Conservation (phyloP, 1,140 invertebrate genomes). For the Megathymus violae region DNA sequence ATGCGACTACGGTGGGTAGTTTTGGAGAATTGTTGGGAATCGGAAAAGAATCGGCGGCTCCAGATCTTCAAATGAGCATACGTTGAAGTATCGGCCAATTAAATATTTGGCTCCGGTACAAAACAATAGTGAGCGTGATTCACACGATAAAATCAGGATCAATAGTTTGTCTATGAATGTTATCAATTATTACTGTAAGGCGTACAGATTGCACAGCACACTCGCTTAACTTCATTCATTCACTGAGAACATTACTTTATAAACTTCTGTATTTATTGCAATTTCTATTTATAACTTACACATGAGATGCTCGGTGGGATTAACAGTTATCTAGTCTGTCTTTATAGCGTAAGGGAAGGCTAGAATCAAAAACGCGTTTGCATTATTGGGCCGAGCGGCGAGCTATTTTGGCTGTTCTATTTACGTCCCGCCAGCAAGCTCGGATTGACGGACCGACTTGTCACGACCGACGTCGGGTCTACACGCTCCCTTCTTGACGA, state of each 20-base stretch:
- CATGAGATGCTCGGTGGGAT: slow-evolving; percentile 36
- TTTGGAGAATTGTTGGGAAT: slow-evolving; percentile 41
- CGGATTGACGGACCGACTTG: slow-evolving; percentile 80
- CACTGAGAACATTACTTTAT: slow-evolving; percentile 37
- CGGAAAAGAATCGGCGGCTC: slow-evolving; percentile 42
- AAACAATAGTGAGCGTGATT: slow-evolving; percentile 58
- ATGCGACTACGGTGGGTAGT: slow-evolving; percentile 46
- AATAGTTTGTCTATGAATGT: slow-evolving; percentile 43
- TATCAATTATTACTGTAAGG: slow-evolving; percentile 40
- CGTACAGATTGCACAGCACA: slow-evolving; percentile 40
- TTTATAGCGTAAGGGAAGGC: slow-evolving; percentile 62
- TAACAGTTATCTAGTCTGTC: slow-evolving; percentile 37
- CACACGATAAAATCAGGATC: slow-evolving; percentile 49
- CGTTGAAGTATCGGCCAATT: slow-evolving; percentile 57
- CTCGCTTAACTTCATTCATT: slow-evolving; percentile 41
- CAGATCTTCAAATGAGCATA: slow-evolving; percentile 43
- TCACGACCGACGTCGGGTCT: slow-evolving; percentile 68
- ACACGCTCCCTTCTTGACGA: slow-evolving; percentile 58
- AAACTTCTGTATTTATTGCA: slow-evolving; percentile 36
- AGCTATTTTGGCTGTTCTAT: slow-evolving; percentile 79
- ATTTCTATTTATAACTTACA: slow-evolving; percentile 38
- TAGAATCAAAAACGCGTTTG: slow-evolving; percentile 80
- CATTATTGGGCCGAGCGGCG: slow-evolving; percentile 76
- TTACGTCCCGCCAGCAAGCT: slow-evolving; percentile 75
- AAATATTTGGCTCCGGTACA: slow-evolving; percentile 61